Conservation (phyloP, 2,888 invertebrate genomes). For the Tiliacea citrago region DNA sequence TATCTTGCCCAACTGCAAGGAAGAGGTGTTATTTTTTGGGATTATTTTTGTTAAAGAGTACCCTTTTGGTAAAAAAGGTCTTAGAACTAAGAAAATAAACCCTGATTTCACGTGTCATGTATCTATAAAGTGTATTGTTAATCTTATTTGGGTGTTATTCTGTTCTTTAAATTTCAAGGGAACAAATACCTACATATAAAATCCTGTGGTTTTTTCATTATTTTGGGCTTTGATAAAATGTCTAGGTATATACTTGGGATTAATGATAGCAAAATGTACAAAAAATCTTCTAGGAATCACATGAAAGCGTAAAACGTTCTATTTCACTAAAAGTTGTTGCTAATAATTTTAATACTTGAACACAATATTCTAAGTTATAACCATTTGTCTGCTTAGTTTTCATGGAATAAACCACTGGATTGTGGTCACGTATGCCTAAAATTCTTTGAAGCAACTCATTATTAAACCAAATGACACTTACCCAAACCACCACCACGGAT, state of each 20-base stretch:
- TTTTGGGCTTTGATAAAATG: not conserved
- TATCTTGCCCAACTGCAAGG: slow-evolving; percentile 58
- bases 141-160: slow-evolving; percentile 2
- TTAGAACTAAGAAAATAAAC: slow-evolving; percentile 52
- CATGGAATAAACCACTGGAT: slow-evolving; percentile 20
- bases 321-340: not conserved
- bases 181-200: not conserved
- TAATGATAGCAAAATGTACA: not conserved
- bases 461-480: slow-evolving; percentile 37
- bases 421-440: slow-evolving; percentile 32
- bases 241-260: not conserved
- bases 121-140: slow-evolving; percentile 12
- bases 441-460: slow-evolving; percentile 20
- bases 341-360: not conserved
- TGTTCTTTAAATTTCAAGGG: not conserved
- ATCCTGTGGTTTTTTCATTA: not conserved
- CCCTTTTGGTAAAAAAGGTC: slow-evolving; percentile 15
- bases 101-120: slow-evolving; percentile 24
- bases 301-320: not conserved
- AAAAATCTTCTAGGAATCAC: not conserved
- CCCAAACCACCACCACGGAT: slow-evolving; percentile 37
- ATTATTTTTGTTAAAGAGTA: slow-evolving; percentile 26
- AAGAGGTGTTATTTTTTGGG: slow-evolving; percentile 62
- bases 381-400: slow-evolving; percentile 22
- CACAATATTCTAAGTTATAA: not conserved